Evolutionary conservation across 2,797 vertebrate species (phyloP), one percentile per base, ranked within the genome.

Genomic region (Anguilla obscura): DNA sequence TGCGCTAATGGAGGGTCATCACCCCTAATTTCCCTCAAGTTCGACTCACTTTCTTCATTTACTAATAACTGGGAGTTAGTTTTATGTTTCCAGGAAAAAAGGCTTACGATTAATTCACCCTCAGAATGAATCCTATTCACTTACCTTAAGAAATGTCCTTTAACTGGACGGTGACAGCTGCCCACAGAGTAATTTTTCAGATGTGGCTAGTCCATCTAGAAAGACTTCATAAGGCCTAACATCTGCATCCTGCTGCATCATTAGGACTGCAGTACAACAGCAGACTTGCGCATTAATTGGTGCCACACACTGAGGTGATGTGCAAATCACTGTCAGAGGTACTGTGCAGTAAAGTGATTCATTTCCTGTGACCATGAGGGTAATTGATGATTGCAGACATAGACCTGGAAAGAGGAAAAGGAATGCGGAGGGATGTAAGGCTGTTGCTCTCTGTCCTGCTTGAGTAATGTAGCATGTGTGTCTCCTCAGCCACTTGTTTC

Each of bases 11-110:
- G 30, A 36, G 10, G 69, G 1, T 30, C 27, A 1, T 79, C 74
- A 40, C 30, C 21, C 6, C 24, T 0, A 69, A 69, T 69, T 27
- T 69, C 18, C 5, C 24, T 10, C n/a, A 12, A 30, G n/a, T 71
- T 9, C 2, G 12, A 2, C 24, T 3, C 1, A 33, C 71, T 5
- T 76, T 16, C 3, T 16, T 3, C 30, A 36, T 69, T 69, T 69
- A 69, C 8, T 27, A 30, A 30, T 9, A 30, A 9, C 66, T 69
- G 24, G 66, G 27, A 30, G 27, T 27, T 27, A 27, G 27, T 69
- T 69, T n/a, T 69, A 27, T n/a, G n/a, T 69, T 69, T 76, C 36
- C 71, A 76, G 71, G 71, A 36, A 76, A 76, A 60, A 60, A 69
- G 24, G 8, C n/a, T 63, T 5, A 5, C 5, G 60, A 63, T 60